Percentiles rank a stretch among this genome's conserved stretches.
Conservation (phyloP, 2,888 invertebrate species). For the Disparrhopalites patrizii region DNA sequence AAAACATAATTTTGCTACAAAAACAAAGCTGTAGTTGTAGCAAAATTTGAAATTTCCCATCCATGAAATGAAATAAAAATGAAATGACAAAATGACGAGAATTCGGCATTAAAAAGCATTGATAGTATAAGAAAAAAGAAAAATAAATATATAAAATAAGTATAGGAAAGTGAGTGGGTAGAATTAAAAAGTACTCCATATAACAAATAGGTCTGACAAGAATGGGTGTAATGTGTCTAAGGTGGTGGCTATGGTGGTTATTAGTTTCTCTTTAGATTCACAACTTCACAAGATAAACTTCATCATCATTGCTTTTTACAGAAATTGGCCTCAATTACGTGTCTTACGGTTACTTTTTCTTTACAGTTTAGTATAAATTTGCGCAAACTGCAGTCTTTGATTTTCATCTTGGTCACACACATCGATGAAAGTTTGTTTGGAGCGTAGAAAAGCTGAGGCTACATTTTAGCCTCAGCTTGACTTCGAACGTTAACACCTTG, state of each 20-base stretch:
- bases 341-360: not conserved
- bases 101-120: too few species aligned
- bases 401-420: not conserved
- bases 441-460: slow-evolving; percentile 1
- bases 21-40: not conserved
- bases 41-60: too few species aligned
- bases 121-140: too few species aligned
- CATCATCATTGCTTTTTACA: not conserved
- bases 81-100: too few species aligned
- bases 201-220: slow-evolving; percentile 4
- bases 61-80: too few species aligned
- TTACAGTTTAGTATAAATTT: not conserved
- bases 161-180: not conserved
- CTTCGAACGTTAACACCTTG: too few species aligned
- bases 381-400: not conserved
- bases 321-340: not conserved
- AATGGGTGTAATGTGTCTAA: slow-evolving; percentile 45
- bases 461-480: slow-evolving; percentile 6
- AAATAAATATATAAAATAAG: too few species aligned
- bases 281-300: not conserved
- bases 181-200: not conserved
- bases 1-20: too few species aligned
- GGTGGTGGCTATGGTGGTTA: slow-evolving; percentile 46
- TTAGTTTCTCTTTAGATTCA: slow-evolving; percentile 5
- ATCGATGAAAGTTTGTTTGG: too few species aligned